These are phyloP conservation scores for Stercorarius parasiticus DNA, from an alignment of 2,113 vertebrate species.

Conservation along the genomic window DNA sequence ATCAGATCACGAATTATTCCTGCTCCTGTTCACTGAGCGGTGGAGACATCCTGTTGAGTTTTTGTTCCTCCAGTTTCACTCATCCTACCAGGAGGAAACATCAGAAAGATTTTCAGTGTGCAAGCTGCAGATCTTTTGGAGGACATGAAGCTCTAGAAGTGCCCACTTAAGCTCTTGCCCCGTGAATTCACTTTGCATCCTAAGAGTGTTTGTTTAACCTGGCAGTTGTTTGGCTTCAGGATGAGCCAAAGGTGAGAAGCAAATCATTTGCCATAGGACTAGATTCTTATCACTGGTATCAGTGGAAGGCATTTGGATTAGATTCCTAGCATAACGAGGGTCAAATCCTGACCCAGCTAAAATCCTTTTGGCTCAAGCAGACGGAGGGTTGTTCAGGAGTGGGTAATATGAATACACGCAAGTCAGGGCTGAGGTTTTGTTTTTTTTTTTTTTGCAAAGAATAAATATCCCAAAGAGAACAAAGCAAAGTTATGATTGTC, in stretches of 20 bases:
- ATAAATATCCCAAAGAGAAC: background rate
- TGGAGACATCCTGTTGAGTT: background rate
- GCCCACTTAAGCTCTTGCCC: conserved; percentile 14
- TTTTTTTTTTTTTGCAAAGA: background rate
- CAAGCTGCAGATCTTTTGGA: background rate
- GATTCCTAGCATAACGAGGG: background rate
- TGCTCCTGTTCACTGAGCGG: background rate
- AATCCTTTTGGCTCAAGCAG: background rate
- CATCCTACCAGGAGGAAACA: background rate
- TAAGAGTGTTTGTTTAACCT: conserved; percentile 69
- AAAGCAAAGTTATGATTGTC: background rate
- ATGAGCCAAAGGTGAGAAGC: conserved; percentile 69
- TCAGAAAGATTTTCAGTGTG: background rate
- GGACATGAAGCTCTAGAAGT: background rate
- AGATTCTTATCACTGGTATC: background rate
- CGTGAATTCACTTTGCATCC: conserved; percentile 51
- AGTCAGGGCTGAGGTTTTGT: background rate
- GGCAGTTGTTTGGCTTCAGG: conserved; percentile 61
- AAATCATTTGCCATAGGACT: conserved; percentile 42
- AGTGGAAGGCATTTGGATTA: conserved; percentile 43
- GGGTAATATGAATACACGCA: background rate
- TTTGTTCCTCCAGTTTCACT: conserved; percentile 14
- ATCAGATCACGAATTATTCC: conserved; percentile 8
- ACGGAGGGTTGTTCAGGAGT: background rate
- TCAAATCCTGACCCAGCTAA: conserved; percentile 44